Evolutionary conservation across 2,888 invertebrate genomes (phyloP).

Genomic region (Rhopalosiphum nymphaeae): DNA sequence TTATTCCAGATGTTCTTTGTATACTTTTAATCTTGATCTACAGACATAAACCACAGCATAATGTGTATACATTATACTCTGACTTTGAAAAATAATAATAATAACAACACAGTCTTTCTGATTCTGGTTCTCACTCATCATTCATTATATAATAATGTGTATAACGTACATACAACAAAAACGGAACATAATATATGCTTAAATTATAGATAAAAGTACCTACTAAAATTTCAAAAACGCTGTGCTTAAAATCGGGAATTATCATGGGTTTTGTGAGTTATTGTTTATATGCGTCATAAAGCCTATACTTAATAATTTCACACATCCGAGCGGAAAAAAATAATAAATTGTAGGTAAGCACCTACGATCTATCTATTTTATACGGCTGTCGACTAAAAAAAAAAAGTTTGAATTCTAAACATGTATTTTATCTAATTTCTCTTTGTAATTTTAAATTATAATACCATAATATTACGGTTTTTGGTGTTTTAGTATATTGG

Average conservation of each 20-base stretch:
- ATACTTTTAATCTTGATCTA: slow-evolving; percentile 28
- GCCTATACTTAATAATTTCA: slow-evolving; percentile 13
- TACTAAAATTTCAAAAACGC: neutral
- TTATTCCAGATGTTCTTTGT: slow-evolving; percentile 22
- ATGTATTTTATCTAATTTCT: neutral
- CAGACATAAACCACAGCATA: neutral
- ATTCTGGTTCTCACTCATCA: neutral
- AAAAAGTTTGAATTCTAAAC: neutral
- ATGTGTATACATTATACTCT: neutral
- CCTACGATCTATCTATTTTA: neutral
- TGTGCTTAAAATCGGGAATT: neutral
- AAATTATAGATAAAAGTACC: neutral
- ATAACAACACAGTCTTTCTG: neutral
- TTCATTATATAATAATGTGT: neutral
- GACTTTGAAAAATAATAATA: neutral
- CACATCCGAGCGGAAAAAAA: neutral
- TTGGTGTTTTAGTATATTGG: neutral
- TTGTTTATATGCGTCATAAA: neutral
- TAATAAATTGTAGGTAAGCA: neutral
- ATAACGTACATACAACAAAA: neutral
- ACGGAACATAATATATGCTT: neutral
- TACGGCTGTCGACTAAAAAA: neutral
- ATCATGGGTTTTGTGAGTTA: neutral
- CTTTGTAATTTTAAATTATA: neutral
- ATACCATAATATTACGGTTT: neutral